These are phyloP conservation scores for Austrolebias charrua DNA, from an alignment of 2,797 vertebrate species.

Conservation along the genomic window DNA sequence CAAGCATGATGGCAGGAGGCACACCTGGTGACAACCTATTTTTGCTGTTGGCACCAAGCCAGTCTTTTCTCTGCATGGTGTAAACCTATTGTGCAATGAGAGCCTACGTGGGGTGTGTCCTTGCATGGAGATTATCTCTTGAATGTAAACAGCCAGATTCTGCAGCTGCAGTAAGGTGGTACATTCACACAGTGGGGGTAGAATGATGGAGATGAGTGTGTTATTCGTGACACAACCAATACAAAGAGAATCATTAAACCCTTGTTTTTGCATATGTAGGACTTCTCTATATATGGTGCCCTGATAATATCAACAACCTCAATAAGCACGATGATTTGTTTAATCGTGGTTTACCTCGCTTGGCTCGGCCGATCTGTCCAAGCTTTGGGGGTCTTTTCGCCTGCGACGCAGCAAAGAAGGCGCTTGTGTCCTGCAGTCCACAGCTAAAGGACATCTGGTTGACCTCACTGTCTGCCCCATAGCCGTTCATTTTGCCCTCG, in stretches of 20 bases:
- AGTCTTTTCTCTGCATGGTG: constrained; percentile 20
- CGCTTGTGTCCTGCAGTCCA: constrained; percentile 96
- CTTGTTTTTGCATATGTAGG: background rate
- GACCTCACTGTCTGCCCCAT: constrained; percentile 92
- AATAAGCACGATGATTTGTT: background rate
- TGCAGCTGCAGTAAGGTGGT: constrained; percentile 6
- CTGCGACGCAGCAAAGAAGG: constrained; percentile 93
- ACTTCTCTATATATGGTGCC: background rate
- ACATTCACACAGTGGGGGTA: background rate
- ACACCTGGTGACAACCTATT: constrained; percentile 31
- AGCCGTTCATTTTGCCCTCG: constrained; percentile 97
- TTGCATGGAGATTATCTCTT: constrained; percentile 16
- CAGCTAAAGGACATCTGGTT: constrained; percentile 97
- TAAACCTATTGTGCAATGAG: background rate
- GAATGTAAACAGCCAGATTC: constrained; percentile 42
- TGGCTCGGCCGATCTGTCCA: constrained; percentile 95
- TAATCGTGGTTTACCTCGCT: constrained; percentile 84
- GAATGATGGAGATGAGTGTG: background rate
- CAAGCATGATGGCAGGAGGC: constrained; percentile 18
- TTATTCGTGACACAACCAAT: background rate
- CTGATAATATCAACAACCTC: background rate
- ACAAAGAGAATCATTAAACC: too few species aligned
- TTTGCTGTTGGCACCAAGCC: constrained; percentile 19
- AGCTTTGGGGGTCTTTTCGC: constrained; percentile 96
- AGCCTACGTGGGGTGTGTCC: constrained; percentile 55